Evolutionary conservation across 2,888 invertebrate species (phyloP), one percentile per base, ranked within the genome.

Genomic region (Volucella zonaria): DNA sequence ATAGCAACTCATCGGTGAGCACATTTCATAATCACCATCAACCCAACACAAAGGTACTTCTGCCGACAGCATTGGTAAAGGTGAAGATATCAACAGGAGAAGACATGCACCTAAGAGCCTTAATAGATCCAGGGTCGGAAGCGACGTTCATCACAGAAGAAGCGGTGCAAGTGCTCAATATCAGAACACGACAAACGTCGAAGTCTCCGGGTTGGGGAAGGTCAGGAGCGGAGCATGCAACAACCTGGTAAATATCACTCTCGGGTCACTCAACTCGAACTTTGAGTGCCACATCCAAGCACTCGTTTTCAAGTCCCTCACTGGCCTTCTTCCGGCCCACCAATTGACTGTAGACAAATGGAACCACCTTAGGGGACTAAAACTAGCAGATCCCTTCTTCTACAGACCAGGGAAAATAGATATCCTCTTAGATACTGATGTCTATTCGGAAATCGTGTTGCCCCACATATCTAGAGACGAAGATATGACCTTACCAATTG

Each of bases 191-290:
- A 3, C n/a, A 42, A 40, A 58, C 8, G 9, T 73, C 23, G 8
- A n/a, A 23, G 11, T 23, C 11, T 23, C 54, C 11, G 54, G 56
- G 74, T n/a, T 73, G 56, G 67, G 67, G 14, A 49, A 66, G 59
- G 58, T 59, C 31, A 51, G 18, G 23, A 71, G 42, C 23, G 59
- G 70, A 71, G 59, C 51, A 51, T 71, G 59, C 23, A 18, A 71
- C 31, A 10, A 18, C 38, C 62, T 45, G 45, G 62, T 31, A 15
- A 38, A 54, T 15, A 38, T 74, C 12, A 40, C 49, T 1, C 31
- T 70, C 11, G 23, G 43, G 18, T 62, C 45, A 9, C 45, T 54
- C 12, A 38, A 62, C 47, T 45, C 54, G 1, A 8, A 10, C 1
- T 73, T 43, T 31, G 14, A 71, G 49, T 42, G 14, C 14, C 9